phyloP scores from a whole-genome alignment of 2,113 vertebrate genomes.

The Capreolus pygargus region DNA sequence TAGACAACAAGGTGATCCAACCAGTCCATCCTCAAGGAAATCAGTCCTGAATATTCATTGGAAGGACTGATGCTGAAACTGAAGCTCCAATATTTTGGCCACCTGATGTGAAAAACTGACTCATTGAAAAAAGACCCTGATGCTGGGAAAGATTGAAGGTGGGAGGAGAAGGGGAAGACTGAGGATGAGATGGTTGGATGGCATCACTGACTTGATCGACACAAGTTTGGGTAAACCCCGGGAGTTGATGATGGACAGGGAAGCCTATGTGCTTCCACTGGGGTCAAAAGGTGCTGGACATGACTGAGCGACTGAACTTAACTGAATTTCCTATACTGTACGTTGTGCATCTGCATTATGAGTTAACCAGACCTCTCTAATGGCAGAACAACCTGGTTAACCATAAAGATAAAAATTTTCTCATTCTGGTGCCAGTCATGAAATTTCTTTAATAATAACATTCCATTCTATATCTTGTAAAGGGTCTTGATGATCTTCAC shows the following conservation, averaged over 20 bases:
- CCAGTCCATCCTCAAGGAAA: background rate
- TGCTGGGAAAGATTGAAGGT: background rate
- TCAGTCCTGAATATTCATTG: background rate
- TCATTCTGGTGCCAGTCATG: too few relatives aligned
- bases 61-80: background rate
- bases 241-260: background rate
- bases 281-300: background rate
- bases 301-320: background rate
- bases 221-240: accelerated
- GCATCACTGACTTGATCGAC: background rate
- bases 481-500: too few relatives aligned
- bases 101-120: background rate
- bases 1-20: background rate
- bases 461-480: too few relatives aligned
- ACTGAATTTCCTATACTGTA: background rate
- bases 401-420: too few relatives aligned
- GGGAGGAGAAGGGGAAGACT: background rate
- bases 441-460: too few relatives aligned
- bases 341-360: too few relatives aligned
- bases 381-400: too few relatives aligned
- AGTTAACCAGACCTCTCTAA: too few relatives aligned
- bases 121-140: background rate
- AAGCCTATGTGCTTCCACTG: background rate
- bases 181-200: background rate
- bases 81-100: background rate